These are phyloP conservation scores for Platyrinchus mystaceus DNA, from an alignment of 2,797 vertebrate genomes.

Conservation along the genomic window DNA sequence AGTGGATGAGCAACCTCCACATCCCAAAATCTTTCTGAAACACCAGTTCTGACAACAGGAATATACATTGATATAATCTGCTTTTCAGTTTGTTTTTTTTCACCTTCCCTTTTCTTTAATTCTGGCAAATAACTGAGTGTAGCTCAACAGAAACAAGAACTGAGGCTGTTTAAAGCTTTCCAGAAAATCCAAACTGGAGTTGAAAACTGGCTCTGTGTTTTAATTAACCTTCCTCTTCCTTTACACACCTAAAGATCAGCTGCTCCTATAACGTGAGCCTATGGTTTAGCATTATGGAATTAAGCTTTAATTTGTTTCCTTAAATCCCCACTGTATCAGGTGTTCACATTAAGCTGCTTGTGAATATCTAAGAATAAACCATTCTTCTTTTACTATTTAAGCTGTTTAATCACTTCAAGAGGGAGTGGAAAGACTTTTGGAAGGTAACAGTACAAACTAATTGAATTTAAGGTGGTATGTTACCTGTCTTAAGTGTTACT, in stretches of 20 bases:
- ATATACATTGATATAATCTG: not conserved
- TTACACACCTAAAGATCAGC: not conserved
- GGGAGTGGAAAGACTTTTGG: not conserved
- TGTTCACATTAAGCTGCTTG: constrained; percentile 12
- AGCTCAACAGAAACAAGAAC: not conserved
- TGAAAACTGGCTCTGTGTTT: not conserved
- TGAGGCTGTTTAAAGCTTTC: not conserved
- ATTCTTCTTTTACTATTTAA: constrained; percentile 10
- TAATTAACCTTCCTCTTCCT: not conserved
- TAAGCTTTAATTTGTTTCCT: constrained; percentile 14
- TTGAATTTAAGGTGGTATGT: not conserved
- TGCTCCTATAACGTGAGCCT: not conserved
- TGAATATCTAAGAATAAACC: constrained; percentile 26
- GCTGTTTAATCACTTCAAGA: not conserved
- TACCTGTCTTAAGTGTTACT: not conserved
- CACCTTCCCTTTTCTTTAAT: not conserved
- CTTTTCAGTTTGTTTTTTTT: not conserved
- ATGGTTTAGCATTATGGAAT: not conserved
- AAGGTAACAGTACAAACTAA: not conserved
- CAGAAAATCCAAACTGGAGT: not conserved
- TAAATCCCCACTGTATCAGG: not conserved
- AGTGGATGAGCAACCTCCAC: not conserved
- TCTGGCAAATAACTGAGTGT: not conserved
- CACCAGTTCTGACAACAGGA: not conserved
- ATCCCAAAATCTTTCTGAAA: not conserved